These are phyloP conservation scores for Mirounga angustirostris DNA, from an alignment of 2,113 vertebrate species.

Conservation along the genomic window DNA sequence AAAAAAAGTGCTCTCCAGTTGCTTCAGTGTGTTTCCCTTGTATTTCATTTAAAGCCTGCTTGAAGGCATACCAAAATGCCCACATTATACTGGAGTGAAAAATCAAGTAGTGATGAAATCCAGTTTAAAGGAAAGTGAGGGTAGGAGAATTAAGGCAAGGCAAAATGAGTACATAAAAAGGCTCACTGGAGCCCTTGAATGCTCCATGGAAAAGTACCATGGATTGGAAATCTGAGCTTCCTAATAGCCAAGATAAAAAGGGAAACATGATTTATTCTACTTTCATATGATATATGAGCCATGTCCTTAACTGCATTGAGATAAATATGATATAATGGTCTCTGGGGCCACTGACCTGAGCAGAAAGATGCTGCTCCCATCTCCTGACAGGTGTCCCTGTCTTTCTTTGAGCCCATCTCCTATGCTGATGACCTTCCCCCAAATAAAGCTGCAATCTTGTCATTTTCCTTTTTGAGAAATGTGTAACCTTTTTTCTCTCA, in stretches of 20 bases:
- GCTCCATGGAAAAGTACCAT: not conserved
- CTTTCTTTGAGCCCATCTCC: not conserved
- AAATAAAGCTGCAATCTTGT: not conserved
- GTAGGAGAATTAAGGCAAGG: not conserved
- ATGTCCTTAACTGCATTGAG: not conserved
- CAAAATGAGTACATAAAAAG: not conserved
- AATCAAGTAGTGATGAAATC: not conserved
- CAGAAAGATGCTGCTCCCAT: not conserved
- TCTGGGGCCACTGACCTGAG: not conserved
- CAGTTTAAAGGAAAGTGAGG: not conserved
- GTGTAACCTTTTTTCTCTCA: not conserved
- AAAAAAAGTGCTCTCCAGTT: not conserved
- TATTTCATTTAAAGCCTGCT: not conserved
- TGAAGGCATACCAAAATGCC: not conserved
- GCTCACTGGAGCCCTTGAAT: not conserved
- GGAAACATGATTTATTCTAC: not conserved
- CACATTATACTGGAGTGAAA: not conserved
- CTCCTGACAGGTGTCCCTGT: not conserved
- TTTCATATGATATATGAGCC: not conserved
- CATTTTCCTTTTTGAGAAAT: conserved; percentile 9
- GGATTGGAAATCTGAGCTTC: not conserved
- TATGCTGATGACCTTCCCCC: not conserved
- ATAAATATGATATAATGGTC: not conserved
- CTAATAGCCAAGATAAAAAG: conserved; percentile 3
- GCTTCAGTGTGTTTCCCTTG: not conserved